Conservation (phyloP, 1,140 invertebrate species). For the Teleopsis dalmanni region DNA sequence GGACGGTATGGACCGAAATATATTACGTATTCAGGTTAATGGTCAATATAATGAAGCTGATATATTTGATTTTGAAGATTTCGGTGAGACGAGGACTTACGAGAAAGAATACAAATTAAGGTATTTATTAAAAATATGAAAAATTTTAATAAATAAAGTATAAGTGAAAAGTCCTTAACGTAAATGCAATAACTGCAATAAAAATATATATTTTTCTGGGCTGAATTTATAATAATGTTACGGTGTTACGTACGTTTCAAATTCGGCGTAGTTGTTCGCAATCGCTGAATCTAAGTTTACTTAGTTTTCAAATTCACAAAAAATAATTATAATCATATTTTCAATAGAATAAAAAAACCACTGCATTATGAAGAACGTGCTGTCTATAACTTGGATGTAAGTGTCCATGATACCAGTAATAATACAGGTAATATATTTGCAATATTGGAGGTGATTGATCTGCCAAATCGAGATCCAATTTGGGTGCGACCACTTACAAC, state of each 20-base stretch:
- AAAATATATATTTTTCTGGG: too few relatives aligned
- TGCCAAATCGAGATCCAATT: slow-evolving; percentile 47
- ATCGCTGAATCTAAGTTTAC: too few relatives aligned
- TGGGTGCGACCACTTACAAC: slow-evolving; percentile 49
- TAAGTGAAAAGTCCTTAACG: background rate
- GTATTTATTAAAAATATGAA: slow-evolving; percentile 8
- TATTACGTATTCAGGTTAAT: slow-evolving; percentile 4
- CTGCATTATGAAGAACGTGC: slow-evolving; percentile 14
- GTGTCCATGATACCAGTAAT: slow-evolving; percentile 42
- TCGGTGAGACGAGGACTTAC: slow-evolving; percentile 2
- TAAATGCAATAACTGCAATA: background rate
- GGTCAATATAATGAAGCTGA: background rate
- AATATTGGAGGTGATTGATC: slow-evolving; percentile 49
- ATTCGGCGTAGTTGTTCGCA: too few relatives aligned
- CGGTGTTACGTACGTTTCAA: too few relatives aligned
- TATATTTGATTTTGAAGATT: slow-evolving; percentile 5
- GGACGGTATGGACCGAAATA: slow-evolving; percentile 11
- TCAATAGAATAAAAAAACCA: slow-evolving; percentile 10
- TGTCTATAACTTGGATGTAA: slow-evolving; percentile 12
- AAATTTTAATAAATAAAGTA: background rate
- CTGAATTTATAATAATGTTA: too few relatives aligned
- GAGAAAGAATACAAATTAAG: slow-evolving; percentile 14
- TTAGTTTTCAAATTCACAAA: too few relatives aligned
- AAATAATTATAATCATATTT: too few relatives aligned
- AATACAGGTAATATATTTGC: slow-evolving; percentile 44